These are phyloP conservation scores for Dicentrarchus labrax DNA, from an alignment of 2,113 vertebrate species.

Conservation along the genomic window DNA sequence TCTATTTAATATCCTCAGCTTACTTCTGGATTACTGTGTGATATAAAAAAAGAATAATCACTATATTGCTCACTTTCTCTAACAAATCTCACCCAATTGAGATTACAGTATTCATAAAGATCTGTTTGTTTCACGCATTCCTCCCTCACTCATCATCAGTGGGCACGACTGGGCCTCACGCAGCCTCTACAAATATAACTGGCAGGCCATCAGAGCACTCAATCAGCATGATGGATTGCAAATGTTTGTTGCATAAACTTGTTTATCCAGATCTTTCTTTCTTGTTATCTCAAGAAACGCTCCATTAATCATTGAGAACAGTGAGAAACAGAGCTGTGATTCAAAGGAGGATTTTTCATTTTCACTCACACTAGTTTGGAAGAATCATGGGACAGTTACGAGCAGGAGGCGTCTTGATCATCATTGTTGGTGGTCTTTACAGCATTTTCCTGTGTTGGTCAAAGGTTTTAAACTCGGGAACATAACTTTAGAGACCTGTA, in stretches of 20 bases:
- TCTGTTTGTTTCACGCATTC: slow-evolving; percentile 39
- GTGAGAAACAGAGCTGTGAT: background rate
- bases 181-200: slow-evolving; percentile 46
- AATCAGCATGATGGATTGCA: slow-evolving; percentile 51
- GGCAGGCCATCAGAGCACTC: slow-evolving; percentile 58
- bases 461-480: slow-evolving; percentile 16
- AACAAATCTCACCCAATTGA: background rate
- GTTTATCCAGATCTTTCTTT: slow-evolving; percentile 41
- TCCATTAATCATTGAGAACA: slow-evolving; percentile 13
- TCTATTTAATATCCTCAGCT: slow-evolving; percentile 24
- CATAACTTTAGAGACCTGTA: background rate
- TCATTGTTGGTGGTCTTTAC: slow-evolving; percentile 24
- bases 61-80: background rate
- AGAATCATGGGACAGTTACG: background rate
- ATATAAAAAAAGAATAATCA: background rate
- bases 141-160: slow-evolving; percentile 31
- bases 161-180: slow-evolving; percentile 34
- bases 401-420: background rate
- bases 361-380: background rate
- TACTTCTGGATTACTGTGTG: slow-evolving; percentile 1
- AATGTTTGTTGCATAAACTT: slow-evolving; percentile 65
- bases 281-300: slow-evolving; percentile 29
- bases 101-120: background rate
- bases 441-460: slow-evolving; percentile 6
- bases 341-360: slow-evolving; percentile 4